Percentiles rank a stretch among this genome's conserved stretches.
phyloP scores from a whole-genome alignment of 1,140 invertebrate species.

The Diprion similis region DNA sequence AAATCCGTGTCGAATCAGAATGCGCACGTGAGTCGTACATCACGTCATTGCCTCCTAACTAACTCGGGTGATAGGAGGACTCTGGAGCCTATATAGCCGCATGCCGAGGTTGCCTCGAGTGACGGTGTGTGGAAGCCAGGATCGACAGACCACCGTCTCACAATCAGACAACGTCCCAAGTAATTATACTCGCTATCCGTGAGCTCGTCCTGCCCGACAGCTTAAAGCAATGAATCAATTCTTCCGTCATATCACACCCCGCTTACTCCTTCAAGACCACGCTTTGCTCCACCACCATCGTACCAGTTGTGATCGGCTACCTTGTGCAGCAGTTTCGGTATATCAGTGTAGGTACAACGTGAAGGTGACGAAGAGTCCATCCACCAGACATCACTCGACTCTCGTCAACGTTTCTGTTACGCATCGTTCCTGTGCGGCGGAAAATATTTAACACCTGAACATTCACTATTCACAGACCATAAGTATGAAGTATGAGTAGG shows the following conservation, averaged over 20 bases:
- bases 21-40: neutral
- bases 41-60: slow-evolving; percentile 7
- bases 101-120: neutral
- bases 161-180: too few relatives aligned
- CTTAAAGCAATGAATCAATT: slow-evolving; percentile 42
- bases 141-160: neutral
- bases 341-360: too few relatives aligned
- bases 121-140: neutral
- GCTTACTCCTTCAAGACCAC: neutral
- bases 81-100: neutral
- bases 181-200: too few relatives aligned
- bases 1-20: slow-evolving; percentile 2
- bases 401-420: too few relatives aligned
- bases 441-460: too few relatives aligned
- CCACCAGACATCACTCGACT: too few relatives aligned
- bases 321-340: too few relatives aligned
- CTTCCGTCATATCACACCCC: slow-evolving; percentile 35
- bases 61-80: neutral
- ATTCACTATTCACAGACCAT: too few relatives aligned
- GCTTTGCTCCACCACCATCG: slow-evolving; percentile 32
- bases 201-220: slow-evolving; percentile 20
- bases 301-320: too few relatives aligned
- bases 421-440: too few relatives aligned
- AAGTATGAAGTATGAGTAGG: too few relatives aligned
- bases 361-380: too few relatives aligned